Evolutionary conservation across 2,113 vertebrate species (phyloP).

Genomic region (Pelmatolapia mariae): DNA sequence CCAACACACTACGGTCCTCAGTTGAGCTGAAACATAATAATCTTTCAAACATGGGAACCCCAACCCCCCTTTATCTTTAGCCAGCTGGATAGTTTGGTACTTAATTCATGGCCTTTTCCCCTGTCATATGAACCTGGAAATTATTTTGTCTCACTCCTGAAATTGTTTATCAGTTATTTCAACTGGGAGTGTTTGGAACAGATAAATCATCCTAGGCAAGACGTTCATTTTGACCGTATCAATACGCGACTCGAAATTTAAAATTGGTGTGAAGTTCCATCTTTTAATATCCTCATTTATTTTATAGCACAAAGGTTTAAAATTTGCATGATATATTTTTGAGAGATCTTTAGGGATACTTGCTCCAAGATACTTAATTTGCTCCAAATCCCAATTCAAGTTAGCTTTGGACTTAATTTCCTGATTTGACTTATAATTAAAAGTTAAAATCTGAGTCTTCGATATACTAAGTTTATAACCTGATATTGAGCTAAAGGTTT

Average conservation of each 20-base stretch:
- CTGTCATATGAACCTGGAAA: not conserved
- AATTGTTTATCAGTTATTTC: not conserved
- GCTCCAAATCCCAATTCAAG: not conserved
- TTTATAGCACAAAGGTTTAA: not conserved
- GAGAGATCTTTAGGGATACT: not conserved
- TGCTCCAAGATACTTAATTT: not conserved
- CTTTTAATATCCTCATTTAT: not conserved
- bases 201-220: not conserved
- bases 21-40: not conserved
- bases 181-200: not conserved
- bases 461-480: not conserved
- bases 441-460: not conserved
- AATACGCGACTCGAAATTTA: not conserved
- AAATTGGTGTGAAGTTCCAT: not conserved
- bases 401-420: not conserved
- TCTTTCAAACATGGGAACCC: not conserved
- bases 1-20: not conserved
- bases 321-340: not conserved
- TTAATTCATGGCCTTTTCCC: not conserved
- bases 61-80: not conserved
- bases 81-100: not conserved
- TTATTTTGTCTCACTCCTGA: not conserved
- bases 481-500: not conserved
- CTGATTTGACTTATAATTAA: not conserved
- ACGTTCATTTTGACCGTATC: not conserved